Conservation (phyloP, 2,113 vertebrate genomes). For the Solenodon paradoxus region DNA sequence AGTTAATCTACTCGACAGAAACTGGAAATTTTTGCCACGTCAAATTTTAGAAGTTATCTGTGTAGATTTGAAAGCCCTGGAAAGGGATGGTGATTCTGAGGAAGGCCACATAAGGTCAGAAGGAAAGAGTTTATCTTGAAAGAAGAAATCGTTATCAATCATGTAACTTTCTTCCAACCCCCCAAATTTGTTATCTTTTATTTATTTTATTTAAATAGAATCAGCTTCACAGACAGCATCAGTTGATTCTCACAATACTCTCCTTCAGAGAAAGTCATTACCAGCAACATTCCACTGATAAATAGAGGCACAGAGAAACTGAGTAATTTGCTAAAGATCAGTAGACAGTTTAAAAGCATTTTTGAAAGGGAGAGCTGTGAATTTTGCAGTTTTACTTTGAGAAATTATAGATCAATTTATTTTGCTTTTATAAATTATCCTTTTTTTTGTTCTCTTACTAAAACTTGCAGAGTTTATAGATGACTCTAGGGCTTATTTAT, state of each 20-base stretch:
- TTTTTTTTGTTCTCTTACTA: neutral
- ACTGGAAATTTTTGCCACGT: neutral
- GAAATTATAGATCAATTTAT: neutral
- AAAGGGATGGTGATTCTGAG: neutral
- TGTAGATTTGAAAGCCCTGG: neutral
- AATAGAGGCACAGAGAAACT: neutral
- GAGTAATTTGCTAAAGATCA: neutral
- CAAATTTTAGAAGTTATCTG: neutral
- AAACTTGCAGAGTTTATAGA: neutral
- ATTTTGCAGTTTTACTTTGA: neutral
- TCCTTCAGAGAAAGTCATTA: neutral
- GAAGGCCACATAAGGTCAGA: neutral
- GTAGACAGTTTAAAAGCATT: neutral
- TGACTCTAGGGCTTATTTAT: neutral
- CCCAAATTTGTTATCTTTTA: conserved; percentile 25
- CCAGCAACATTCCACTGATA: neutral
- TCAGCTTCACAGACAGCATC: neutral
- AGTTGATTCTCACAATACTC: neutral
- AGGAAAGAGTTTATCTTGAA: neutral
- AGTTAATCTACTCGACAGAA: neutral
- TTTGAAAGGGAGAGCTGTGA: neutral
- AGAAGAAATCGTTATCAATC: conserved; percentile 24
- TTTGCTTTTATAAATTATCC: neutral
- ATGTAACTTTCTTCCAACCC: conserved; percentile 25
- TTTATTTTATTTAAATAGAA: conserved; percentile 26